Evolutionary conservation across 1,140 invertebrate genomes (phyloP), one percentile per base, ranked within the genome.

Genomic region (Trigoniulus corallinus): DNA sequence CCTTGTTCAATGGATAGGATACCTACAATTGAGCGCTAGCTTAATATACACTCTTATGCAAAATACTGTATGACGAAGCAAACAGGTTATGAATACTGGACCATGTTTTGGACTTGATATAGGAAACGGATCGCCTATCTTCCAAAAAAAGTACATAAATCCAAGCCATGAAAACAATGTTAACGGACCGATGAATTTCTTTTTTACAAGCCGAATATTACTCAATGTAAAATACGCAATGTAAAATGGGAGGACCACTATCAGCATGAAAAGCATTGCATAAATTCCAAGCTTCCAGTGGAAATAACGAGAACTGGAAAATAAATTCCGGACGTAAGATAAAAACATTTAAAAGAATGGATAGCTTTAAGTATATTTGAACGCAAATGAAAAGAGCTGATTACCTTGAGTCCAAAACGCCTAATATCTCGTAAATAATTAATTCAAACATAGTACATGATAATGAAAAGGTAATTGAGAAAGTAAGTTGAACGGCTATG

Each of bases 391-490:
- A 29, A 23, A 48, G 21, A 29, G 26, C 7, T 40, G 56, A 68
- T 68, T 70, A 81, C 80, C 72, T 81, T 57, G 78, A 74, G 63
- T 95, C 87, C 51, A 98, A 68, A 54, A 96, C 77, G 41, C 84
- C 93, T 47, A 97, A 70, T 62, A 99, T 99, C 74, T 99, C 96
- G 74, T 99, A 99, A 65, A 99, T 99, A 54, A 99, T 98, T 23
- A 99, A 72, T 66, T 99, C 95, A 71, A 98, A 99, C 88, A 99
- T 95, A 3, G 91, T 96, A 64, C 95, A 97, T 15, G 94, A 98
- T 2, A 99, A 68, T 3, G 95, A 84, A 67, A 99, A 95, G 39
- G 93, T 98, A 3, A 85, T 76, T 0, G 93, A 95, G 67, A 99
- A 99, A 60, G 98, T 89, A 2, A 98, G 68, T 64, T 98, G 88